Evolutionary conservation across 2,888 invertebrate species (phyloP).

Genomic region (Hydriomena furcata): DNA sequence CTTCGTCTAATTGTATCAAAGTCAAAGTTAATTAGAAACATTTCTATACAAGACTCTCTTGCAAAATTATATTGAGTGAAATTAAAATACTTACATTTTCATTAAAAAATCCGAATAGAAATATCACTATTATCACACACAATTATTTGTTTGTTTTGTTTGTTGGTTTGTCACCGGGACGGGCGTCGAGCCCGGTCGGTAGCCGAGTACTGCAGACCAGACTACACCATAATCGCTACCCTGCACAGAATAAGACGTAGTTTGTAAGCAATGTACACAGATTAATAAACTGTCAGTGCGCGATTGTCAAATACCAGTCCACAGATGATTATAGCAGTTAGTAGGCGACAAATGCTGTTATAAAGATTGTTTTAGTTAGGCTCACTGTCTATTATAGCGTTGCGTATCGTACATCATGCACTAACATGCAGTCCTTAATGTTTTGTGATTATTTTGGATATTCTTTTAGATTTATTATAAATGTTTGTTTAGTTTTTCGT

Average conservation of each 20-base stretch:
- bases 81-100: slow-evolving; percentile 23
- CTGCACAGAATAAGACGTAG: slow-evolving; percentile 21
- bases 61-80: too few species aligned
- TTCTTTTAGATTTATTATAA: too few species aligned
- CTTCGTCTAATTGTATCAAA: not conserved
- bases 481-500: too few species aligned
- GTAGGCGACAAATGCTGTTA: slow-evolving; percentile 13
- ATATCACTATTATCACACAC: slow-evolving; percentile 31
- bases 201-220: slow-evolving; percentile 30
- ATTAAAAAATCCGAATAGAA: slow-evolving; percentile 27
- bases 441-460: too few species aligned
- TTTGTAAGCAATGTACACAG: slow-evolving; percentile 12
- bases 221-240: slow-evolving; percentile 27
- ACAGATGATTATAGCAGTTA: slow-evolving; percentile 18
- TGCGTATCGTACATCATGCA: too few species aligned
- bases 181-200: slow-evolving; percentile 25
- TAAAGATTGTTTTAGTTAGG: slow-evolving; percentile 3
- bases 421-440: too few species aligned
- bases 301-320: slow-evolving; percentile 8
- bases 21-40: too few species aligned
- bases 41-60: too few species aligned
- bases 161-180: slow-evolving; percentile 19
- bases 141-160: slow-evolving; percentile 29
- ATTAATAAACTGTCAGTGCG: slow-evolving; percentile 12
- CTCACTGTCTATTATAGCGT: not conserved